A percentile compares a stretch with the other conserved stretches of the same genome.
Evolutionary conservation across 2,797 vertebrate species (phyloP).

Genomic region (Mus spretus): DNA sequence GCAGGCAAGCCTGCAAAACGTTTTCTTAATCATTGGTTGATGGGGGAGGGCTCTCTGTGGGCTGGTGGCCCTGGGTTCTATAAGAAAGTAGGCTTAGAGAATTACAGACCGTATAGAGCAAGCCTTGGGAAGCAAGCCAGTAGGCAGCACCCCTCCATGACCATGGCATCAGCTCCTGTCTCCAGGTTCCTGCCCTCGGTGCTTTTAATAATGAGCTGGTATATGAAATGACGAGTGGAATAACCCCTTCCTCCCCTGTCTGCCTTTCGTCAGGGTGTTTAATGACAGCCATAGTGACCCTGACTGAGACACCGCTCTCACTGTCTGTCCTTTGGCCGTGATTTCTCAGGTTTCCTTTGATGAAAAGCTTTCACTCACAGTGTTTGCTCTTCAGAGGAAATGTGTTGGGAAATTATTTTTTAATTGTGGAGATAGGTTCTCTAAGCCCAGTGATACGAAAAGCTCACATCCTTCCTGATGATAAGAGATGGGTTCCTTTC

Average conservation of each 20-base stretch:
- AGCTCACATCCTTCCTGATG: conserved; percentile 13
- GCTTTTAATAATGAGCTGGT: background rate
- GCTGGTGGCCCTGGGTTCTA: background rate
- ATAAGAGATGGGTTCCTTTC: background rate
- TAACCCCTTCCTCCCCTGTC: background rate
- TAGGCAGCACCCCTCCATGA: background rate
- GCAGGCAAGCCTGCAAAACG: background rate
- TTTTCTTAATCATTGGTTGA: background rate
- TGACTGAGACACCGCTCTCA: background rate
- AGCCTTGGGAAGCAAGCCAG: background rate
- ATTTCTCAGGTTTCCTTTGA: background rate
- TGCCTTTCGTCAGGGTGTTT: background rate
- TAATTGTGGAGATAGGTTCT: background rate
- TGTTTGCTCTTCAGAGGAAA: conserved; percentile 45
- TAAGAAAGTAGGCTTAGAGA: background rate
- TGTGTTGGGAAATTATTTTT: background rate
- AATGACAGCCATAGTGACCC: too few species aligned
- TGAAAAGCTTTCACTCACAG: background rate
- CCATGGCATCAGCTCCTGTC: background rate
- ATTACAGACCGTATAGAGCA: background rate
- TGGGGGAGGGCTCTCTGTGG: background rate
- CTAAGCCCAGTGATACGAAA: background rate
- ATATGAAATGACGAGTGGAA: background rate
- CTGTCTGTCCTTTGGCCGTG: background rate
- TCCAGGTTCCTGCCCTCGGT: background rate